These are phyloP conservation scores for Pangasianodon gigas DNA, from an alignment of 2,113 vertebrate genomes.

Conservation along the genomic window DNA sequence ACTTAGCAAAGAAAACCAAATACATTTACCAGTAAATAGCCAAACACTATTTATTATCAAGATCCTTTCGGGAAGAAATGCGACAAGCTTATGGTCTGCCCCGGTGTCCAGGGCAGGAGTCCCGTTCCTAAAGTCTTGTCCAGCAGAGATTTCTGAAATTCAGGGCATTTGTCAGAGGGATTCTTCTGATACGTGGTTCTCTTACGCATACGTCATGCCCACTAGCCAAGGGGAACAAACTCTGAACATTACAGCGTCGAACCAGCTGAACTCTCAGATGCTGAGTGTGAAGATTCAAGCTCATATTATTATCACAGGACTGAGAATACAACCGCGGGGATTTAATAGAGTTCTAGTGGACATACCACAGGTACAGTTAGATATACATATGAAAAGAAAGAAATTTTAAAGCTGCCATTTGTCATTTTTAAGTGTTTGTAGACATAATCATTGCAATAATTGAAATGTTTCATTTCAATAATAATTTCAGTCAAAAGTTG, in stretches of 20 bases:
- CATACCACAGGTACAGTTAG: conserved; percentile 67
- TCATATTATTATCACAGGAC: conserved; percentile 68
- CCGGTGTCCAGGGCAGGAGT: conserved; percentile 63
- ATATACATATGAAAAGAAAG: background rate
- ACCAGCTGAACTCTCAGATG: conserved; percentile 60
- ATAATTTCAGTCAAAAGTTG: background rate
- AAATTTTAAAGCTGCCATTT: background rate
- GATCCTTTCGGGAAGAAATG: conserved; percentile 60
- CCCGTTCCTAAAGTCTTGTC: conserved; percentile 67
- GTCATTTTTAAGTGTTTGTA: background rate
- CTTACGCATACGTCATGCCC: conserved; percentile 60
- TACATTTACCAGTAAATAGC: conserved; percentile 64
- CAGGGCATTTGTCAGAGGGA: conserved; percentile 56
- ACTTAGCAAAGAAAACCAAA: conserved; percentile 58
- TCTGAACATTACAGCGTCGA: conserved; percentile 65
- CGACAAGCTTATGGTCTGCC: conserved; percentile 71
- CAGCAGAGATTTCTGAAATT: conserved; percentile 55
- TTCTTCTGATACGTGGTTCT: conserved; percentile 68
- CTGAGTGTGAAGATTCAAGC: conserved; percentile 65
- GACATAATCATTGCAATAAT: background rate
- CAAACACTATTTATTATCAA: conserved; percentile 65
- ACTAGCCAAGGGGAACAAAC: conserved; percentile 54
- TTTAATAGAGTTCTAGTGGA: conserved; percentile 66
- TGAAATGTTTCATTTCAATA: background rate
- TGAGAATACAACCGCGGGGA: conserved; percentile 67